Evolutionary conservation across 2,797 vertebrate species (phyloP).

Genomic region (Zalophus californianus): DNA sequence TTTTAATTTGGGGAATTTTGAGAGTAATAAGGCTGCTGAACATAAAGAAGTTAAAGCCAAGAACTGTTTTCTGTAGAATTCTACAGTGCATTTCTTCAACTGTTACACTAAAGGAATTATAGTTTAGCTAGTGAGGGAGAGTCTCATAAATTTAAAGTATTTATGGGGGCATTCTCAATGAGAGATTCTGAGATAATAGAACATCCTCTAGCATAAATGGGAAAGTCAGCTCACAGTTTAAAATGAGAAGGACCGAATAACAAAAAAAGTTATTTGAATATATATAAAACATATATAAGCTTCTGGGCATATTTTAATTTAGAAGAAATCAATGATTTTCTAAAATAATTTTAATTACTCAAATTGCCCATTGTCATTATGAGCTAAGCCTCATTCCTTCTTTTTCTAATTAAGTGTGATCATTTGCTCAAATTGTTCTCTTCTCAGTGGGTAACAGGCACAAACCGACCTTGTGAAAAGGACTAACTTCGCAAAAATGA

Average conservation of each 20-base stretch:
- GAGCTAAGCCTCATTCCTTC: background rate
- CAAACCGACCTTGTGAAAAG: background rate
- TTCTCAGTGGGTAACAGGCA: background rate
- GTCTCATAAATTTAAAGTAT: slow-evolving; percentile 68
- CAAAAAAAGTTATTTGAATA: slow-evolving; percentile 38
- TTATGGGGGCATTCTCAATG: slow-evolving; percentile 60
- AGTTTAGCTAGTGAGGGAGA: slow-evolving; percentile 26
- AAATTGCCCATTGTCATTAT: background rate
- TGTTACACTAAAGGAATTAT: slow-evolving; percentile 49
- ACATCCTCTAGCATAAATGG: slow-evolving; percentile 55
- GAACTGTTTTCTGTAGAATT: slow-evolving; percentile 49
- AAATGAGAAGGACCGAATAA: slow-evolving; percentile 63
- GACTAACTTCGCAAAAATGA: background rate
- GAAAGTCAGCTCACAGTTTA: slow-evolving; percentile 60
- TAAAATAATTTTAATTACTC: slow-evolving; percentile 73
- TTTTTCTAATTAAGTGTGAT: slow-evolving; percentile 48
- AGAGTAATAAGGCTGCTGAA: slow-evolving; percentile 78
- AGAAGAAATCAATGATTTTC: slow-evolving; percentile 62
- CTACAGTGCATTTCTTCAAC: background rate
- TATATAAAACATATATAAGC: slow-evolving; percentile 42
- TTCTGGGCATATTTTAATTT: slow-evolving; percentile 68
- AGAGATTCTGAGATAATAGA: slow-evolving; percentile 5
- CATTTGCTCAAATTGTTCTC: slow-evolving; percentile 16
- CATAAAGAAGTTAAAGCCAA: slow-evolving; percentile 67
- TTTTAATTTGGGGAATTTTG: slow-evolving; percentile 81